phyloP scores from a whole-genome alignment of 2,888 invertebrate species.

The Aricia artaxerxes region DNA sequence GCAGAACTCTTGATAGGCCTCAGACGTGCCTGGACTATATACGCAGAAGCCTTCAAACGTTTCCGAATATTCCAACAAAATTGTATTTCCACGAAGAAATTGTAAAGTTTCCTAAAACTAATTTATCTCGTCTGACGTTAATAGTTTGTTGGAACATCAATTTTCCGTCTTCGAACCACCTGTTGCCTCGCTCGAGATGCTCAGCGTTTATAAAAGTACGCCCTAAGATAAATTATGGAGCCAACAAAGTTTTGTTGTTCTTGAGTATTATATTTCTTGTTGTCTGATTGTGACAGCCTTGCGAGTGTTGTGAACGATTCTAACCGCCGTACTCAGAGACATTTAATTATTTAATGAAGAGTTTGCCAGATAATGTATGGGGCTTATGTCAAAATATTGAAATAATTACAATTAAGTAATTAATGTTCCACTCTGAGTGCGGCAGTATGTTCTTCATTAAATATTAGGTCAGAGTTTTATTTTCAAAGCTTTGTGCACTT shows the following conservation, averaged over 20 bases:
- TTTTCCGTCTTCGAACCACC: constrained; percentile 16
- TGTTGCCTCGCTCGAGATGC: constrained; percentile 23
- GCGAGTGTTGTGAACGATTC: neutral
- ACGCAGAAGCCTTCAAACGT: neutral
- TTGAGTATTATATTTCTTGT: neutral
- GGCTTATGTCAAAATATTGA: too few species aligned
- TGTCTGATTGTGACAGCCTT: neutral
- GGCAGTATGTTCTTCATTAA: too few species aligned
- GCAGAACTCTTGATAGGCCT: neutral
- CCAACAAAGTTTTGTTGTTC: neutral
- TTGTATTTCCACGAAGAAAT: constrained; percentile 18
- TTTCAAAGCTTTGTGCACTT: neutral
- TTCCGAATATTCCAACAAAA: neutral
- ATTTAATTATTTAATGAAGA: too few species aligned
- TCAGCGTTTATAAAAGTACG: neutral
- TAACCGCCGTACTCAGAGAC: too few species aligned
- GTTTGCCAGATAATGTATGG: too few species aligned
- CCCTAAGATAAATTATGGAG: neutral
- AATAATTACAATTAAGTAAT: too few species aligned
- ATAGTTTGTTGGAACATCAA: constrained; percentile 8
- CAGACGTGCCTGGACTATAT: neutral
- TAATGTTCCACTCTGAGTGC: too few species aligned
- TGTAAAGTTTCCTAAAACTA: constrained; percentile 17
- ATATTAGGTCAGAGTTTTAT: neutral
- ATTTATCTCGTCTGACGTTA: constrained; percentile 25